These are phyloP conservation scores for Diploptera punctata DNA, from an alignment of 2,888 invertebrate species.

Conservation along the genomic window DNA sequence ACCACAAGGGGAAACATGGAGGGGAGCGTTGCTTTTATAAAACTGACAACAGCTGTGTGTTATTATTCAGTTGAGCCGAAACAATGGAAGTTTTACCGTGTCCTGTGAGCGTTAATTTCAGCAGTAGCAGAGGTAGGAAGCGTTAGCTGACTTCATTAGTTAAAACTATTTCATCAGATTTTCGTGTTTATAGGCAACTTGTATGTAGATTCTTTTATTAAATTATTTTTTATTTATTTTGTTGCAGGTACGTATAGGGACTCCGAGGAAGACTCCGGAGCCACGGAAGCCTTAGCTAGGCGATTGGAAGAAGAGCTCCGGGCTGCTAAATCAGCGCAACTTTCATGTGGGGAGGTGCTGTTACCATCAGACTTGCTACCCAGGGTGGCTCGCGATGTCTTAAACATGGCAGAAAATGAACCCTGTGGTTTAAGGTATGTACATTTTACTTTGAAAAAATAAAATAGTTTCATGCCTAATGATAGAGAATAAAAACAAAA, in stretches of 20 bases:
- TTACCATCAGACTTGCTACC: slow-evolving; percentile 83
- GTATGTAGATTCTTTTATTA: background rate
- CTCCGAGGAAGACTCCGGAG: slow-evolving; percentile 44
- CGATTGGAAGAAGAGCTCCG: slow-evolving; percentile 80
- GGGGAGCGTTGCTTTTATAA: slow-evolving; percentile 11
- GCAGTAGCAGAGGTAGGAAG: slow-evolving; percentile 70
- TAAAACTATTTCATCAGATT: background rate
- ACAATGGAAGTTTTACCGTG: slow-evolving; percentile 81
- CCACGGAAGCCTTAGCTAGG: slow-evolving; percentile 69
- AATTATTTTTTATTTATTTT: slow-evolving; percentile 22
- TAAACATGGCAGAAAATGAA: slow-evolving; percentile 85
- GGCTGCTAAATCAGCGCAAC: slow-evolving; percentile 79
- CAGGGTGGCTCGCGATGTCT: slow-evolving; percentile 78
- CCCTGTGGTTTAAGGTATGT: slow-evolving; percentile 81
- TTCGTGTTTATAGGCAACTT: background rate
- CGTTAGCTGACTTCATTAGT: background rate
- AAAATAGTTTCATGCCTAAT: too few species aligned
- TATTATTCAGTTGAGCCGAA: slow-evolving; percentile 7
- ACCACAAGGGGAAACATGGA: background rate
- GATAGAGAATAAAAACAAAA: background rate
- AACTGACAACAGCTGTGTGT: slow-evolving; percentile 12
- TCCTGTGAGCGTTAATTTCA: slow-evolving; percentile 78
- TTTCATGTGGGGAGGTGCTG: slow-evolving; percentile 84
- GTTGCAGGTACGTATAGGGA: slow-evolving; percentile 41
- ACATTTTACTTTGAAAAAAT: slow-evolving; percentile 38